phyloP scores from a whole-genome alignment of 2,797 vertebrate genomes.

The Poecilia picta region DNA sequence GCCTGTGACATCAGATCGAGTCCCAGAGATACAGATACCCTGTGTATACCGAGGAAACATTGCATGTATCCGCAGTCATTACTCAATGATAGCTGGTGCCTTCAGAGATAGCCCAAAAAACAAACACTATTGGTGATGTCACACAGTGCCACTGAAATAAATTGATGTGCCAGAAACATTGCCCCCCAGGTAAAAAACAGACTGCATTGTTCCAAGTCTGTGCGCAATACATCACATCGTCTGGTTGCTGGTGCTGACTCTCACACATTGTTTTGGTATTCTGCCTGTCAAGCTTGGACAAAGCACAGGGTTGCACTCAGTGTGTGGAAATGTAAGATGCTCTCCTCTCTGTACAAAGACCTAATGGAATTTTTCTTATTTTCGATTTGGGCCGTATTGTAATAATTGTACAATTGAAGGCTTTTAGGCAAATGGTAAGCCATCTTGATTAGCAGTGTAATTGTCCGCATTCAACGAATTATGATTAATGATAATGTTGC shows the following conservation, averaged over 20 bases:
- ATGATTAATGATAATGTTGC: conserved; percentile 43
- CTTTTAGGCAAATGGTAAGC: conserved; percentile 62
- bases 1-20: not conserved
- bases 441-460: conserved; percentile 59
- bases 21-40: conserved; percentile 12
- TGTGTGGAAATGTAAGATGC: conserved; percentile 48
- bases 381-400: conserved; percentile 42
- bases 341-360: conserved; percentile 54
- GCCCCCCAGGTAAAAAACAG: conserved; percentile 70
- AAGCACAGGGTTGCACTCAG: conserved; percentile 54
- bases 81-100: conserved; percentile 48
- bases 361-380: conserved; percentile 60
- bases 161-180: conserved; percentile 72
- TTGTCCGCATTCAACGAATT: conserved; percentile 44
- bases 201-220: conserved; percentile 72
- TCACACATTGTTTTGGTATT: conserved; percentile 72
- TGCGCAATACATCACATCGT: conserved; percentile 77
- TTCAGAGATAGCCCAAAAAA: conserved; percentile 55
- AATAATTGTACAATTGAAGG: conserved; percentile 54
- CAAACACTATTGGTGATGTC: conserved; percentile 61
- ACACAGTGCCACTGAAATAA: conserved; percentile 59
- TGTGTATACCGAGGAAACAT: conserved; percentile 1
- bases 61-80: conserved; percentile 6
- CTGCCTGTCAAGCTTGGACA: conserved; percentile 60
- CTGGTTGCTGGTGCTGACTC: conserved; percentile 68